Evolutionary conservation across 2,113 vertebrate genomes (phyloP), one percentile per base, ranked within the genome.

Genomic region (Aythya baeri): DNA sequence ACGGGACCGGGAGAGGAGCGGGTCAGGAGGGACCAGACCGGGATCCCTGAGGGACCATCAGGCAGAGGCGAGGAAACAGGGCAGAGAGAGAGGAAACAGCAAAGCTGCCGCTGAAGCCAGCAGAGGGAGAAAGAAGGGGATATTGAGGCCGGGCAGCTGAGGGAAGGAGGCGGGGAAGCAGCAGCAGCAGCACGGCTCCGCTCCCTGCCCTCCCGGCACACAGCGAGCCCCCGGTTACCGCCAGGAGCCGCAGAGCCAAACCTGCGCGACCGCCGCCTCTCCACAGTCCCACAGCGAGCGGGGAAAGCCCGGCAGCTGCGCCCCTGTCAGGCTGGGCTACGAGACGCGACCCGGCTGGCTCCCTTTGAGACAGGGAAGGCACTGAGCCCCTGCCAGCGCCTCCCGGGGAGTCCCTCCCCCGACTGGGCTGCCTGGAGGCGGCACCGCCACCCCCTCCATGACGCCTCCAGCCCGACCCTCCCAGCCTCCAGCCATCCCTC

Each of bases 81-180:
- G 29, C 0, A 61, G 17, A 44, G 67, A 8, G 4, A 8, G 5
- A 18, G 17, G 52, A 3, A 27, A 36, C 25, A 1, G 16, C 4
- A 6, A 5, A 13, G 29, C 44, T 7, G 72, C 8, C 49, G 5
- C n/a, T 4, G 66, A 41, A 2, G 22, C 38, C 7, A 11, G 46
- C 21, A 6, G 0, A n/a, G 49, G 43, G 13, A 36, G 20, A 13
- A 20, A 14, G 29, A 4, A 41, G 7, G 7, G 17, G 4, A 4
- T 10, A 8, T 11, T 16, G 17, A 3, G 52, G 85, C 38, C 17
- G 21, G 18, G 25, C 17, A 18, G 11, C 10, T 11, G 61, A 63
- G 61, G 16, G 15, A 27, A 29, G 17, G 26, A 63, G 38, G 52
- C 52, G 12, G 65, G 29, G 31, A 66, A 29, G 63, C 27, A 31